These are phyloP conservation scores for Struthidea cinerea DNA, from an alignment of 2,113 vertebrate species.

Conservation along the genomic window DNA sequence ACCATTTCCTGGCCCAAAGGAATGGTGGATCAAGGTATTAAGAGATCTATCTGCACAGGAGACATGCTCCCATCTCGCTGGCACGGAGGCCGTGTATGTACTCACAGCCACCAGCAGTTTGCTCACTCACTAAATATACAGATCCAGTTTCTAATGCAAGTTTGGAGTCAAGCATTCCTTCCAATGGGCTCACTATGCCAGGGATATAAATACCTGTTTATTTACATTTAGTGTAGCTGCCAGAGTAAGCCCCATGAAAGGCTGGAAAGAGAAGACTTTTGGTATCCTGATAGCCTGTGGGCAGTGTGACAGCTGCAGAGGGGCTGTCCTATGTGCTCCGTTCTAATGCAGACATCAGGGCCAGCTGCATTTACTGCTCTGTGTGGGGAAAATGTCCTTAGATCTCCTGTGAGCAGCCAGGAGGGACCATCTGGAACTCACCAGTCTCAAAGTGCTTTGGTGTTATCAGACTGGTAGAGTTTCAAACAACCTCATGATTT, in stretches of 20 bases:
- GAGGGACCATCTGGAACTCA: not conserved
- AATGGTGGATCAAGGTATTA: not conserved
- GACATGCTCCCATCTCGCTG: slow-evolving; percentile 36
- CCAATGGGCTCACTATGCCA: slow-evolving; percentile 21
- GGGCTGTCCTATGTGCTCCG: not conserved
- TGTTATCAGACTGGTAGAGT: not conserved
- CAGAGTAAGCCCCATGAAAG: slow-evolving; percentile 2
- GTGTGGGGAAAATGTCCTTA: not conserved
- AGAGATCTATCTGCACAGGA: not conserved
- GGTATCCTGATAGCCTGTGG: not conserved
- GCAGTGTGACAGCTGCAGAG: slow-evolving; percentile 9
- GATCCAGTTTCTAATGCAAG: slow-evolving; percentile 66
- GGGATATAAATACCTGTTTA: slow-evolving; percentile 32
- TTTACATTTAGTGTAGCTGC: slow-evolving; percentile 62
- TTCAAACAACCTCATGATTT: not conserved
- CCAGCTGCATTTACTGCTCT: not conserved
- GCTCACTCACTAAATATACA: slow-evolving; percentile 64
- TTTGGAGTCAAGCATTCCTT: slow-evolving; percentile 66
- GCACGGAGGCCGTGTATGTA: not conserved
- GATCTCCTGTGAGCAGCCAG: not conserved
- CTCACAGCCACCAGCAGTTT: slow-evolving; percentile 66
- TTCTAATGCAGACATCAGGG: not conserved
- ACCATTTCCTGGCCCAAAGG: not conserved
- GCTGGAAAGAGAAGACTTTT: not conserved
- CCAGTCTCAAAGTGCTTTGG: not conserved